Evolutionary conservation across 2,797 vertebrate genomes (phyloP), one percentile per base, ranked within the genome.

Genomic region (Bufotes viridis): DNA sequence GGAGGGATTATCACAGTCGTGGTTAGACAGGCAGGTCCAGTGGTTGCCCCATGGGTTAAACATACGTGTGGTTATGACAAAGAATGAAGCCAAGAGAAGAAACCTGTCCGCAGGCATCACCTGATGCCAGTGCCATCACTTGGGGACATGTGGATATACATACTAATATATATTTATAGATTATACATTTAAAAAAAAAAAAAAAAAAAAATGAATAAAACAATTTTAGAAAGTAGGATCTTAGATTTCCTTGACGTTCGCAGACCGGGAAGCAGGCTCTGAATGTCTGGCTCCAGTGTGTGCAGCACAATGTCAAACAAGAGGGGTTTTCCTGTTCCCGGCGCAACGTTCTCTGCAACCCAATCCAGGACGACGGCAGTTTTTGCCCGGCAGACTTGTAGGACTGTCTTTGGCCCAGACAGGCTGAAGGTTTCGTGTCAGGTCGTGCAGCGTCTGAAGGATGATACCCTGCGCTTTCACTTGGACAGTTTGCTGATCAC

Each of bases 401-500:
- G 17, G 65, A 72, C 85, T 58, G 69, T 18, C 34, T 34, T 53
- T 63, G 53, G 75, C 75, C 82, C 34, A 60, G 34, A 49, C 69
- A 75, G 29, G 70, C 58, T 53, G 70, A 67, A 80, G 49, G 58
- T 60, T 76, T 1, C 53, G 74, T 76, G 42, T n/a, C 22, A 51
- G 49, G 69, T 72, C 53, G 20, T 34, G 78, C 55, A 60, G 78
- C 34, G 24, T 78, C 51, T 82, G 29, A 18, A 10, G 22, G 75
- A 88, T 8, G 18, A 15, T 61, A 24, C 49, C 60, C 58, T 57
- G 72, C 55, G 49, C 20, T 67, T 51, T 63, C 24, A 55, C 53
- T 91, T 91, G 4, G 91, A 91, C 12, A 91, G 87, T 49, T 91
- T 91, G 89, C 91, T 91, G 78, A 91, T 91, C 76, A 91, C 91